These are phyloP conservation scores for Ecdyonurus torrentis DNA, from an alignment of 2,888 invertebrate genomes.

Conservation along the genomic window DNA sequence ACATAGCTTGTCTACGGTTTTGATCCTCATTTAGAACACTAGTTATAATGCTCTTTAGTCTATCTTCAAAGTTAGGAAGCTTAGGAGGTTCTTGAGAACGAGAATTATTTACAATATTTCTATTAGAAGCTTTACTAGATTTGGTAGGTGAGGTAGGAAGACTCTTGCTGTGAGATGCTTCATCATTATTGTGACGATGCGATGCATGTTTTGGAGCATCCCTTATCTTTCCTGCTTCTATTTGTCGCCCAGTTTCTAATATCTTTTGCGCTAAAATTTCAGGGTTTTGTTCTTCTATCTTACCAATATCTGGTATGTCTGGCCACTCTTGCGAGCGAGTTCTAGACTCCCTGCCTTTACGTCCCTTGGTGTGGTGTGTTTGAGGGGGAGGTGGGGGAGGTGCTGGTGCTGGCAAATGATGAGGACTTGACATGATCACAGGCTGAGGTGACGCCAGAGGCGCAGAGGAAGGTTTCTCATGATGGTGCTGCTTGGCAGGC, in stretches of 20 bases:
- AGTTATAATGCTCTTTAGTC: constrained; percentile 72
- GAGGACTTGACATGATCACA: constrained; percentile 15
- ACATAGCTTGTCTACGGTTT: constrained; percentile 27
- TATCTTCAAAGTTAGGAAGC: constrained; percentile 76
- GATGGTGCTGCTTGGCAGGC: constrained; percentile 40
- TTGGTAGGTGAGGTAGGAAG: background rate
- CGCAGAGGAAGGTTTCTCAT: constrained; percentile 15
- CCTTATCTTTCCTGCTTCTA: constrained; percentile 58
- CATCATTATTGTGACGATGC: background rate
- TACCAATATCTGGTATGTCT: constrained; percentile 74
- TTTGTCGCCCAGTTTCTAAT: constrained; percentile 72
- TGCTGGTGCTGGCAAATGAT: constrained; percentile 16
- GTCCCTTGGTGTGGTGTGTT: constrained; percentile 14
- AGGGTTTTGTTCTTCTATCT: constrained; percentile 83
- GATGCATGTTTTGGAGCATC: constrained; percentile 11
- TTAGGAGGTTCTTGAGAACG: constrained; percentile 63
- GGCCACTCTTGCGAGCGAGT: constrained; percentile 83
- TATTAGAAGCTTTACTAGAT: background rate
- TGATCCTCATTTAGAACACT: constrained; percentile 76
- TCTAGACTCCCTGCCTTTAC: constrained; percentile 53
- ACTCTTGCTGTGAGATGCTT: background rate
- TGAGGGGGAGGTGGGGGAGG: constrained; percentile 22
- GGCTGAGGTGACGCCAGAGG: background rate
- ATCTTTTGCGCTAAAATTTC: constrained; percentile 81
- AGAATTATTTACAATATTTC: constrained; percentile 14